phyloP scores from a whole-genome alignment of 2,797 vertebrate genomes.

The Enteromius afrohamiltoni region DNA sequence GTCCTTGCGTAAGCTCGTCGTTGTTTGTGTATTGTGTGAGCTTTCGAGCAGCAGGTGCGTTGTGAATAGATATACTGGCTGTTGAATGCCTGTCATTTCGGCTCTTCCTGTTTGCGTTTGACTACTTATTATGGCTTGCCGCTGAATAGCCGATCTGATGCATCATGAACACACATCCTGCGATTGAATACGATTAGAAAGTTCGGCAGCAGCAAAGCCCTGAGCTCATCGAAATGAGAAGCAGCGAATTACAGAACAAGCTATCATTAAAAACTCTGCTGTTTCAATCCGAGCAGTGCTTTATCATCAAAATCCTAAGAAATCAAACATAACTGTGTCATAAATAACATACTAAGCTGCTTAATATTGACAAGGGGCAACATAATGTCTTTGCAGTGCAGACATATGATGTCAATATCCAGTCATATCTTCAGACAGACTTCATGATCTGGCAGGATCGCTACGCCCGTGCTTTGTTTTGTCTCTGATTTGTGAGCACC shows the following conservation, averaged over 20 bases:
- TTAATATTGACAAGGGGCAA: constrained; percentile 3
- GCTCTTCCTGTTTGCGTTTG: constrained; percentile 42
- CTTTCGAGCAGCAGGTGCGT: constrained; percentile 33
- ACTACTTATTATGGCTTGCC: constrained; percentile 22
- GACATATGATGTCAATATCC: not conserved
- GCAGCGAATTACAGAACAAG: not conserved
- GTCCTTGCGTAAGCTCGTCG: not conserved
- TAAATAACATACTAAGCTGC: constrained; percentile 9
- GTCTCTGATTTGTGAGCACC: constrained; percentile 26
- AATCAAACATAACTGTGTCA: not conserved
- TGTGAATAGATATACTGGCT: constrained; percentile 35
- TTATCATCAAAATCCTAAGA: constrained; percentile 32
- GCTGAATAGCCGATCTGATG: constrained; percentile 19
- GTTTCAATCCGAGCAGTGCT: constrained; percentile 14
- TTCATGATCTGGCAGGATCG: constrained; percentile 1
- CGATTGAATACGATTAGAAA: constrained; percentile 4
- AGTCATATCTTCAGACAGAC: constrained; percentile 12
- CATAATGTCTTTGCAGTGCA: not conserved
- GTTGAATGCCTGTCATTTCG: constrained; percentile 43
- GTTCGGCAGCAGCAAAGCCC: constrained; percentile 15
- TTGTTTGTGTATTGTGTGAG: not conserved
- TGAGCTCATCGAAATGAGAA: not conserved
- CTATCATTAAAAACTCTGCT: constrained; percentile 11
- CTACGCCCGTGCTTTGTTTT: constrained; percentile 38
- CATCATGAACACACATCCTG: constrained; percentile 13